These are phyloP conservation scores for Thecophora atra DNA, from an alignment of 2,888 invertebrate species.

Conservation along the genomic window DNA sequence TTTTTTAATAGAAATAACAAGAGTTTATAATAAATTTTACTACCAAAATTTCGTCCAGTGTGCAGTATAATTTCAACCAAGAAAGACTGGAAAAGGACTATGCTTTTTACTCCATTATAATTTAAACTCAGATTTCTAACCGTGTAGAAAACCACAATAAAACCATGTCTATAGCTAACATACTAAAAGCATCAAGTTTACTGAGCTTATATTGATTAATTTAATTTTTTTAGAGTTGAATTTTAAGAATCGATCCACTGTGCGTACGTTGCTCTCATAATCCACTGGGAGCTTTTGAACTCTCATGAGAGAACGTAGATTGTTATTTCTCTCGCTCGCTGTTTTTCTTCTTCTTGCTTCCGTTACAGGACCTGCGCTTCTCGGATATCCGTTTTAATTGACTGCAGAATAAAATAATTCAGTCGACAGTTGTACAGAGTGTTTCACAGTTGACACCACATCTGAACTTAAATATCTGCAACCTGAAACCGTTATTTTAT, in stretches of 20 bases:
- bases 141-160: no score
- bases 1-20: no score
- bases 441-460: neutral
- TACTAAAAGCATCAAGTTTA: no score
- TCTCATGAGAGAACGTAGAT: slow-evolving; percentile 13
- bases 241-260: neutral
- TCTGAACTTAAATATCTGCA: neutral
- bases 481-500: neutral
- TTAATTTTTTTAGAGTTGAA: no score
- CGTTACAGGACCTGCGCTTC: slow-evolving; percentile 11
- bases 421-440: neutral
- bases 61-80: no score
- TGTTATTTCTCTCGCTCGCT: neutral
- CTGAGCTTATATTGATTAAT: no score
- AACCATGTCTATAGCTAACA: no score
- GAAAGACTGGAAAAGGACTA: no score
- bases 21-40: no score
- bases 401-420: slow-evolving; percentile 16
- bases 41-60: no score
- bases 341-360: neutral
- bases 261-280: neutral
- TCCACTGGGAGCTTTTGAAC: neutral
- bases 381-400: slow-evolving; percentile 17
- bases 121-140: no score
- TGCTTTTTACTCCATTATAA: no score